A percentile compares a stretch with the other conserved stretches of the same genome.
Evolutionary conservation across 2,113 vertebrate genomes (phyloP).

Genomic region (Accipiter virgatus): DNA sequence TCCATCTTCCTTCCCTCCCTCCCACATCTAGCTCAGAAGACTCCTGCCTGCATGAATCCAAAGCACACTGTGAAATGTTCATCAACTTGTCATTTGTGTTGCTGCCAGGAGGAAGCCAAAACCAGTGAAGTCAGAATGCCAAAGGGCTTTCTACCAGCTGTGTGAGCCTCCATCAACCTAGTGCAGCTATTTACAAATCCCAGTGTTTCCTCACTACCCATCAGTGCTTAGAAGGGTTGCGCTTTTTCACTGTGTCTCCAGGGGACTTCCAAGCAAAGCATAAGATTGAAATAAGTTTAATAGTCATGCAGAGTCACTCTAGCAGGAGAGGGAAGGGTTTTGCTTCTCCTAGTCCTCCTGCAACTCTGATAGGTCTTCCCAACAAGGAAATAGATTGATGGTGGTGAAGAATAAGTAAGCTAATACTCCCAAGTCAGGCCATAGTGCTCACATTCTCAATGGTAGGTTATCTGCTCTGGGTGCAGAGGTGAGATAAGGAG

Average conservation of each 20-base stretch:
- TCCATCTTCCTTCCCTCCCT: not conserved
- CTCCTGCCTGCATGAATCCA: not conserved
- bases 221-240: not conserved
- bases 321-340: not conserved
- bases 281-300: not conserved
- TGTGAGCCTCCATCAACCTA: not conserved
- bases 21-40: not conserved
- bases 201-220: not conserved
- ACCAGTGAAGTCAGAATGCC: not conserved
- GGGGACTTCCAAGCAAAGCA: not conserved
- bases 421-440: not conserved
- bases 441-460: not conserved
- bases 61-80: not conserved
- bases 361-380: not conserved
- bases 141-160: not conserved
- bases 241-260: rapidly evolving
- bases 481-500: not conserved
- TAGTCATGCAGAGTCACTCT: not conserved
- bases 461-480: not conserved
- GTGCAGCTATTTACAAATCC: not conserved
- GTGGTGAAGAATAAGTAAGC: not conserved
- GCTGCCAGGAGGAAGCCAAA: not conserved
- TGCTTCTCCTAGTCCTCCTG: not conserved
- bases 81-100: not conserved
- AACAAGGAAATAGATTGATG: not conserved